phyloP scores from a whole-genome alignment of 2,113 vertebrate genomes.

The Phaetusa simplex region DNA sequence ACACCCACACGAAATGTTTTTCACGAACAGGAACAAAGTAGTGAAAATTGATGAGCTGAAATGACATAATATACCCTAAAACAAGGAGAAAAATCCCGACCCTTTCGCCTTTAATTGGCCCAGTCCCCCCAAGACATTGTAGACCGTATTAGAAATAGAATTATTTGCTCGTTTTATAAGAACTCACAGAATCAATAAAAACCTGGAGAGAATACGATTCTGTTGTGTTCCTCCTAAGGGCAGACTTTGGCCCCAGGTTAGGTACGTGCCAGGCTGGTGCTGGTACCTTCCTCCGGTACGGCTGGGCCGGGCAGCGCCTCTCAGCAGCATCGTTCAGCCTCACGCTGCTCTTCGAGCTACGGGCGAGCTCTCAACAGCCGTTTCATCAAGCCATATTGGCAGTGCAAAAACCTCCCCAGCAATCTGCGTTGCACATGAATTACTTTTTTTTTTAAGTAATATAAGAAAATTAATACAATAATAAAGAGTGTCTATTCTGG shows the following conservation, averaged over 20 bases:
- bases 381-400: neutral
- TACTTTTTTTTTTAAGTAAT: neutral
- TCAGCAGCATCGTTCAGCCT: neutral
- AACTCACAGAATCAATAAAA: neutral
- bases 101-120: neutral
- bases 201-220: neutral
- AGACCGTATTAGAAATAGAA: neutral
- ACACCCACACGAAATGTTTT: neutral
- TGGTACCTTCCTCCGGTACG: fast-evolving
- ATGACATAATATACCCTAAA: neutral
- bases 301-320: neutral
- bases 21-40: neutral
- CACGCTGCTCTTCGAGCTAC: fast-evolving
- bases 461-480: neutral
- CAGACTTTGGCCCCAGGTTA: neutral
- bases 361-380: neutral
- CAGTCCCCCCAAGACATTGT: neutral
- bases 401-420: neutral
- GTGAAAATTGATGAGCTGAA: neutral
- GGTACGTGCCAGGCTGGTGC: neutral
- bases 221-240: neutral
- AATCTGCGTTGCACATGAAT: neutral
- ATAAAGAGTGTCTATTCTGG: neutral
- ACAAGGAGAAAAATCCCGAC: neutral
- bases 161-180: neutral